Evolutionary conservation across 37 sponge, comb jelly and placozoan species (phyloP), one percentile per base, ranked within the genome.

Genomic region (Chondrilla cf. caribensis): DNA sequence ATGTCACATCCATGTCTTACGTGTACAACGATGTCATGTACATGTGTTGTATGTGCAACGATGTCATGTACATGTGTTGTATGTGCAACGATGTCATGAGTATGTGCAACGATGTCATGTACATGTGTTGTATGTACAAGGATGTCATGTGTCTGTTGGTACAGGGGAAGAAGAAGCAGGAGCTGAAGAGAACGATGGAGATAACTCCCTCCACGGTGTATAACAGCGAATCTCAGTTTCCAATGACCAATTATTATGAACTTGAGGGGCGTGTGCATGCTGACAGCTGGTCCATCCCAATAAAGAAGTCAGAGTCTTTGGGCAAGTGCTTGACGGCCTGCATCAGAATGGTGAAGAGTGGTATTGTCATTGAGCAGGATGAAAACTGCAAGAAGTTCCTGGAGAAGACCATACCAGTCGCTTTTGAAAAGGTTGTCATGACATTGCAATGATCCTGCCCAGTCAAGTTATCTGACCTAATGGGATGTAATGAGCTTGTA

Each of bases 261-360:
- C 78, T 96, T 44, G 97, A 96, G 67, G 81, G 90, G n/a, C 82
- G 97, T 19, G 86, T 91, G 9, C 88, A 91, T 79, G 92, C 92
- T 31, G 94, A 96, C 77, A 90, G 85, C 66, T 96, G 97, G 97
- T 94, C 97, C 70, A 88, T 96, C 19, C 97, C 97, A 0, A 85
- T 83, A 59, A 86, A 86, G 58, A 77, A 82, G 43, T 83, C 86
- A 22, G 97, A 96, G 82, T 86, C 89, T n/a, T 79, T 96, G 71
- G 94, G 85, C 14, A 89, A 83, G n/a, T 91, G 95, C 55, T 86
- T 96, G 82, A 40, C 82, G 40, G 92, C 95, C 0, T 40, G 92
- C 65, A 89, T 83, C 33, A 80, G 60, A 51, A 86, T 96, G 85
- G 89, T 91, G 39, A 60, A 80, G 47, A 86, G 87, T 65, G 94